Base-by-base conservation (phyloP, 2,797 vertebrate genomes). In the Malacoraja senta region DNA sequence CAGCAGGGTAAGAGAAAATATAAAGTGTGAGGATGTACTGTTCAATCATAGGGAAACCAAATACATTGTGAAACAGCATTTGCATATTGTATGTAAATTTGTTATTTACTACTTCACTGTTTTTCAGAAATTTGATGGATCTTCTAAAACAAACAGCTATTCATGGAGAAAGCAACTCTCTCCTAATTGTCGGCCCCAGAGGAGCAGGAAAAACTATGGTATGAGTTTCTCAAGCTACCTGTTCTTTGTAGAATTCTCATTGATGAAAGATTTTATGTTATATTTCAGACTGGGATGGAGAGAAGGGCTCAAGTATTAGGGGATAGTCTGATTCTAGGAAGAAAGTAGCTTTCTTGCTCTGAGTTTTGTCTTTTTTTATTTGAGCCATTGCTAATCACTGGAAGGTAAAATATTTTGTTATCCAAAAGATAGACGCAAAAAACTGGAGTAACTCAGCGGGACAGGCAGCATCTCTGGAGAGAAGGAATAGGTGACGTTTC, bases 161-260 rank as follows among this genome's bases (percentile, higher is more conserved):
- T 94, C 96, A 98, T 1, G 99, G 99, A 93, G 99, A 99, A 95
- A 99, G 99, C 93, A 99, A 99, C 93, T 99, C 99, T 0, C 96
- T 98, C 93, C 97, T 99, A 12, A 96, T 99, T 58, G 96, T 99
- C 13, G 98, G 98, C 2, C 98, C 98, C 74, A 96, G 98, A 94
- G 99, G 98, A 94, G 96, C 97, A 0, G 99, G 99, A 78, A 99
- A 99, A 95, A 98, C 96, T 0, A 96, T 94, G 98, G 99, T 99
- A 96, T 94, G 95, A 94, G 2, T 76, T 88, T 35, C 0, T 58
- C 71, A 13, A 72, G 71, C 15, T 77, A 58, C 93, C 19, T 58
- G 8, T 58, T 83, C 32, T 72, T 1, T 91, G 35, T 21, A 32
- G n/a, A 15, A 88, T 0, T 88, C n/a, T 32, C 26, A 38, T 8